Conservation (phyloP, 2,113 vertebrate species). For the Megaleporinus macrocephalus region DNA sequence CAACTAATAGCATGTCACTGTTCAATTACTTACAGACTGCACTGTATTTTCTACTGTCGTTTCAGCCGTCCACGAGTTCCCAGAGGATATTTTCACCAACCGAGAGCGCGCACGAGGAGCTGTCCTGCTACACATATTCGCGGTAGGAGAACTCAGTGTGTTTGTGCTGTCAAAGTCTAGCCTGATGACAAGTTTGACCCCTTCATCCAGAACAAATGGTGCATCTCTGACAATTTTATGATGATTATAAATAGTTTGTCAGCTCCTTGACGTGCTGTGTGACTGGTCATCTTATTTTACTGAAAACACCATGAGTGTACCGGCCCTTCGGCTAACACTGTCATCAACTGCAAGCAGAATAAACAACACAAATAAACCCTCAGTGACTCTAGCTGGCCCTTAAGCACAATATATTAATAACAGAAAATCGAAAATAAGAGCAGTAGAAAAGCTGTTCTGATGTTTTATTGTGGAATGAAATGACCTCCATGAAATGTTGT, state of each 20-base stretch:
- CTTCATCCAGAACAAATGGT: constrained; percentile 27
- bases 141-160: constrained; percentile 72
- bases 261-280: constrained; percentile 17
- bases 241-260: constrained; percentile 49
- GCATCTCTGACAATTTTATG: constrained; percentile 38
- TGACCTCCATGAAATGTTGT: neutral
- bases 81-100: constrained; percentile 85
- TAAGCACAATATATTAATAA: neutral
- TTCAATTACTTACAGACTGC: neutral
- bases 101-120: constrained; percentile 81
- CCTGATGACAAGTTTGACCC: constrained; percentile 6
- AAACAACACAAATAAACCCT: constrained; percentile 17
- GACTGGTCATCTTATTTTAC: constrained; percentile 22
- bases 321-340: constrained; percentile 9
- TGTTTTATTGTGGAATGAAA: neutral
- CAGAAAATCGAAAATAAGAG: neutral
- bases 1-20: neutral
- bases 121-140: constrained; percentile 83
- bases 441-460: neutral
- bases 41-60: constrained; percentile 55
- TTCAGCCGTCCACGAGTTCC: constrained; percentile 88
- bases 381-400: neutral
- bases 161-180: constrained; percentile 29
- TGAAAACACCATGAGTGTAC: constrained; percentile 14
- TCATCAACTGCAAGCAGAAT: constrained; percentile 4